These are phyloP conservation scores for Salpingus planirostris DNA, from an alignment of 2,888 invertebrate species.

Conservation along the genomic window DNA sequence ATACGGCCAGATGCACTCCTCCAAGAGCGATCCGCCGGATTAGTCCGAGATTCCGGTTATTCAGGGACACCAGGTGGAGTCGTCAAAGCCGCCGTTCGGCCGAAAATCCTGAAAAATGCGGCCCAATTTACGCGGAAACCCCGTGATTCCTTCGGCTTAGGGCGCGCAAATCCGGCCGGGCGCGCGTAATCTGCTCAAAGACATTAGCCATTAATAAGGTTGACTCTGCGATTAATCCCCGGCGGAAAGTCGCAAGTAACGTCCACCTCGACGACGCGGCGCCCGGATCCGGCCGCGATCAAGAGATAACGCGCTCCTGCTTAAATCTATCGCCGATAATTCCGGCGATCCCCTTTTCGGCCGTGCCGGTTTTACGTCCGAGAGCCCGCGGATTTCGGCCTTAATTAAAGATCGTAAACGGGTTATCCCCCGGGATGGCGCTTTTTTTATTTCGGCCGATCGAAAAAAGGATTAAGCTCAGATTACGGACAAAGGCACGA, in stretches of 20 bases:
- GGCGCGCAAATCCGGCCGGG: slow-evolving; percentile 11
- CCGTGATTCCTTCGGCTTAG: slow-evolving; percentile 10
- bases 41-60: too few species aligned
- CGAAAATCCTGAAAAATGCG: too few species aligned
- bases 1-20: too few species aligned
- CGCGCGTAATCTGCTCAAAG: slow-evolving; percentile 18
- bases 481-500: too few species aligned
- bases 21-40: too few species aligned
- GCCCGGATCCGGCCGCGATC: slow-evolving; percentile 17
- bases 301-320: slow-evolving; percentile 21
- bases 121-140: too few species aligned
- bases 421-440: not conserved
- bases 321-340: slow-evolving; percentile 20
- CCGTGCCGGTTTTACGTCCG: slow-evolving; percentile 9
- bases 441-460: slow-evolving; percentile 7
- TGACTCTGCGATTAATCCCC: slow-evolving; percentile 23
- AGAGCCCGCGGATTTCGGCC: slow-evolving; percentile 9
- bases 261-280: slow-evolving; percentile 17
- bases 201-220: slow-evolving; percentile 25
- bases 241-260: slow-evolving; percentile 13
- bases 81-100: too few species aligned
- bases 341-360: slow-evolving; percentile 17
- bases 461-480: slow-evolving; percentile 6
- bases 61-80: too few species aligned
- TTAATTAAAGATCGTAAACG: slow-evolving; percentile 16